These are phyloP conservation scores for Percopsis omiscomaycus DNA, from an alignment of 2,797 vertebrate genomes.

Conservation along the genomic window DNA sequence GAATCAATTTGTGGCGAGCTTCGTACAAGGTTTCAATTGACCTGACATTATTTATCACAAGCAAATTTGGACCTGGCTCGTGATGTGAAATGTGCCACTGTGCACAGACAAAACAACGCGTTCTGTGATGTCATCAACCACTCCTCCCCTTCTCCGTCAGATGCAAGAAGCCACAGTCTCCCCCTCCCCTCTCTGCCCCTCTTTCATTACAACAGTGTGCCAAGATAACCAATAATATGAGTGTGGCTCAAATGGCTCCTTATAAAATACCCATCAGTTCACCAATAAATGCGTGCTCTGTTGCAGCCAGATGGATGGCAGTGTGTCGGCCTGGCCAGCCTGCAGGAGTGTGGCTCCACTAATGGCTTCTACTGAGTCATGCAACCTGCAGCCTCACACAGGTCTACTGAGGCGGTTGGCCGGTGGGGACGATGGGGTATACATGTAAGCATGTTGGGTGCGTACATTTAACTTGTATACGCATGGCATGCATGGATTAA, in stretches of 20 bases:
- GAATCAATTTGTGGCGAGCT: not conserved
- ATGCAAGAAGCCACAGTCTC: too few relatives aligned
- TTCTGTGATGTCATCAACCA: too few relatives aligned
- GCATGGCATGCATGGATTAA: too few relatives aligned
- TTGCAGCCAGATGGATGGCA: not conserved
- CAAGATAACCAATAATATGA: too few relatives aligned
- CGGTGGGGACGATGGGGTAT: too few relatives aligned
- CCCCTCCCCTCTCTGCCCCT: too few relatives aligned
- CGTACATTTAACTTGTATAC: too few relatives aligned
- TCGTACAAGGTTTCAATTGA: not conserved
- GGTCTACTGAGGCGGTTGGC: too few relatives aligned
- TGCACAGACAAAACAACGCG: not conserved
- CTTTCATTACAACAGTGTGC: too few relatives aligned
- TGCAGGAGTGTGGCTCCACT: conserved; percentile 2
- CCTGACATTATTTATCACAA: not conserved
- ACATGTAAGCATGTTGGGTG: too few relatives aligned
- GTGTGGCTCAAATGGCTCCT: not conserved
- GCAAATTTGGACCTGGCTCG: not conserved
- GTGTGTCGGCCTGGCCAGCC: not conserved
- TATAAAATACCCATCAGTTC: conserved; percentile 12
- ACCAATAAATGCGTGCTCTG: not conserved
- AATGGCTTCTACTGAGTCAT: conserved; percentile 4
- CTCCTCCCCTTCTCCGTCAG: too few relatives aligned
- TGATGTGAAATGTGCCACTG: not conserved
- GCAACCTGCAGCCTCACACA: not conserved